Evolutionary conservation across 1,140 invertebrate species (phyloP).

Genomic region (Cheumatopsyche charites): DNA sequence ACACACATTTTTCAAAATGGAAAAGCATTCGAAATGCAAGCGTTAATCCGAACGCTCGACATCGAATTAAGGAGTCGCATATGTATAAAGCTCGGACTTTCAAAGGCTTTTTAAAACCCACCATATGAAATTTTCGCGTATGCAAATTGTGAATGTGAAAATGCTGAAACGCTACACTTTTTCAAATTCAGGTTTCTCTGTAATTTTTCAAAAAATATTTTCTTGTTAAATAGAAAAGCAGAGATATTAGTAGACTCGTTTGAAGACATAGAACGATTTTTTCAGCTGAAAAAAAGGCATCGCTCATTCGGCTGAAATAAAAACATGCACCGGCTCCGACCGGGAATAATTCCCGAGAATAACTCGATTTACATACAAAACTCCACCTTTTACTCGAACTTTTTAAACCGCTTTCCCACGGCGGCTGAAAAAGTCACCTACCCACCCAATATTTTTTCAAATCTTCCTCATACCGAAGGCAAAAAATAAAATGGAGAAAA

Average conservation of each 20-base stretch:
- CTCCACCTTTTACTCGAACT: conserved; percentile 31
- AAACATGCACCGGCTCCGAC: background rate
- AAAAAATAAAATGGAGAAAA: too few species aligned
- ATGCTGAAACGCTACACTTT: background rate
- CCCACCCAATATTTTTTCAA: background rate
- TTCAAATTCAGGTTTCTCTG: conserved; percentile 2
- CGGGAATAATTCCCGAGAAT: conserved; percentile 19
- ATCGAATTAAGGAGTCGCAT: too few species aligned
- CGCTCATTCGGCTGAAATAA: too few species aligned
- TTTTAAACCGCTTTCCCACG: conserved; percentile 10
- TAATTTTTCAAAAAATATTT: too few species aligned
- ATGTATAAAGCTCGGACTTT: background rate
- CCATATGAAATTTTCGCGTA: conserved; percentile 22
- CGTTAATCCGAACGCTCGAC: too few species aligned
- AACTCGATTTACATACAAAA: conserved; percentile 41
- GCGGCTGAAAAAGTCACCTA: conserved; percentile 25
- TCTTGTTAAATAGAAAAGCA: too few species aligned
- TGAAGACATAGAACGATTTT: too few species aligned
- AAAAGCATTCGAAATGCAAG: too few species aligned
- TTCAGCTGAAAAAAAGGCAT: too few species aligned
- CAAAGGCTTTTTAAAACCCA: background rate
- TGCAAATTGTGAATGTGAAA: conserved; percentile 13
- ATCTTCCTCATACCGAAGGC: too few species aligned
- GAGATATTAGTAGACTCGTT: too few species aligned
- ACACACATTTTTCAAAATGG: too few species aligned